Evolutionary conservation across 1,140 invertebrate species (phyloP), one percentile per base, ranked within the genome.

Genomic region (Leptinotarsa texana): DNA sequence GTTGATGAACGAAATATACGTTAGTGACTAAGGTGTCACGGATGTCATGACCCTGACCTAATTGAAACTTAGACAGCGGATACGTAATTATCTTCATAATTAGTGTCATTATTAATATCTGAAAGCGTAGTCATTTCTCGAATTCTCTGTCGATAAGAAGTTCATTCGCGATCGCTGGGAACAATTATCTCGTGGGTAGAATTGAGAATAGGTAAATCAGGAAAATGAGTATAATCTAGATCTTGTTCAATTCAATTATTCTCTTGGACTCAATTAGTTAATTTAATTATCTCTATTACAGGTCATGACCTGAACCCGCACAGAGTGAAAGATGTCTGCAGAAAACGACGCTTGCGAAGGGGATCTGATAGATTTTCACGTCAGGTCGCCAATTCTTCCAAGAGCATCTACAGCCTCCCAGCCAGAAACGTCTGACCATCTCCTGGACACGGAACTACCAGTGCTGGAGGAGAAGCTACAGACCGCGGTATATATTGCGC

Each of bases 381-480:
- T 80, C 17, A 78, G 75, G n/a, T 80, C 82, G 3, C 78, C 80
- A 1, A 75, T 79, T 27, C 72, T 82, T 33, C 77, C 80, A 8
- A 68, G 70, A 69, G 24, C 74, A 8, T 65, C 67, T n/a, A 24
- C 27, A 8, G 42, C 63, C 21, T 13, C 49, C n/a, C 47, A 51
- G 18, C n/a, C 75, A 48, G 67, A 77, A 13, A 73, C 72, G 17
- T 75, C 80, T 5, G 82, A 82, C 42, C 82, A 81, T 70, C 74
- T 84, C 2, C 72, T 84, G 48, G 83, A 84, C 69, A 80, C 82
- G 2, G 83, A 83, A 72, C 75, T 84, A 17, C 80, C 82, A 42
- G 74, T 79, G 18, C 74, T 84, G 11, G 83, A 82, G 70, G 76
- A 82, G 72, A 82, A 82, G 74, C 69, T 84, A 17, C 79, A 82